Base-by-base conservation (phyloP, 1,140 invertebrate genomes). In the Dreissena polymorpha region DNA sequence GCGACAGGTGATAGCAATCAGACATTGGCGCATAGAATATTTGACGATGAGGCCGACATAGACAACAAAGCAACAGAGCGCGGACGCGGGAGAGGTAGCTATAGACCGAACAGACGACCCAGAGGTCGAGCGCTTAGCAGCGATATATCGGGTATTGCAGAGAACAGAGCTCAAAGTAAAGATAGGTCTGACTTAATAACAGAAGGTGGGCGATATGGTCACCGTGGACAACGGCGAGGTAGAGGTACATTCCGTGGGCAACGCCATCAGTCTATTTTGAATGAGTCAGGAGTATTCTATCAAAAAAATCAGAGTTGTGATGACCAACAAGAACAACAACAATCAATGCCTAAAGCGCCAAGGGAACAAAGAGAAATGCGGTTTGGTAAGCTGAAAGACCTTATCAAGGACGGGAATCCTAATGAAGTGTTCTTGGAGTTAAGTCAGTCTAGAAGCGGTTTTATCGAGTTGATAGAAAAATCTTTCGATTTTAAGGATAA, bases 51-150 rank as follows among this genome's bases (percentile, higher is more conserved):
- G 64, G 21, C 23, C 23, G 14, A 27, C 16, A n/a, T n/a, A n/a
- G n/a, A n/a, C n/a, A n/a, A n/a, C n/a, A n/a, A n/a, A n/a, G n/a
- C n/a, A n/a, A n/a, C 23, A 8, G 64, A 27, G 83, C 85, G 51
- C 69, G 77, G 73, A 77, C 85, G 10, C 67, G 63, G 55, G 65
- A 80, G 71, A 85, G 51, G 12, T 53, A 63, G 27, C 29, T 64
- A 23, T 70, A 64, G 14, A 55, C 50, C 39, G 39, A 39, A 39
- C 39, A 39, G 39, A 39, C 39, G 39, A 39, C 39, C 39, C 8
- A 39, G 39, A 39, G 39, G 39, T 39, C 39, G 39, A 0, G 57
- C 27, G 13, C 81, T 55, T 39, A 77, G 83, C 29, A 82, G 83
- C 14, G 83, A 73, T 10, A 14, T 7, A 14, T 29, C 23, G 21